Evolutionary conservation across 2,797 vertebrate species (phyloP), one percentile per base, ranked within the genome.

Genomic region (Anguilla obscura): DNA sequence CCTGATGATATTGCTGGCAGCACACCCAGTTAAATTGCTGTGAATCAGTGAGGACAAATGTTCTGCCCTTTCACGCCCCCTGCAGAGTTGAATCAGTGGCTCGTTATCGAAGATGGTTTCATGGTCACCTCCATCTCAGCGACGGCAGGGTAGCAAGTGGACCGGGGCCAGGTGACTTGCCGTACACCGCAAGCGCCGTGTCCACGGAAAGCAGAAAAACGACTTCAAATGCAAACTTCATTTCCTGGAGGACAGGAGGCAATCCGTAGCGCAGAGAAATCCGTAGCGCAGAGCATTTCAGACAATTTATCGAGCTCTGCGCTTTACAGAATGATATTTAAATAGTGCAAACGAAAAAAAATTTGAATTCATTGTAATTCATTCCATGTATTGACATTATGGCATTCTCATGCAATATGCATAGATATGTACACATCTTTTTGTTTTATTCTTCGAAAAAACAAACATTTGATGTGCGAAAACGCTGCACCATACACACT

Each of bases 21-120:
- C 74, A 40, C 33, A 40, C 12, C 74, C 74, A 79, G 33, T 79
- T 7, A 79, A 40, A 21, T 12, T 45, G 36, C 74, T 21, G 14
- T 40, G 74, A 79, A 40, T 21, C 33, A 40, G 33, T 21, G 74
- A 79, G 36, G 74, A 79, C 74, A 79, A 79, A 79, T 8, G 74
- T 40, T 79, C 33, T 79, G 74, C 74, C 36, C 74, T 79, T 71
- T 45, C 74, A 40, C 74, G 33, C 74, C 74, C 71, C 74, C 74
- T 21, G 4, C 74, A 79, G 74, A 45, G 74, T 24, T 18, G 74
- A 79, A 79, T 79, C 36, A 79, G 74, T 7, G 18, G 12, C 36
- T 79, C 74, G 45, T 79, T 45, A 79, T 79, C 74, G 5, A 6
- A 3, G 33, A 79, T 18, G 36, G 74, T 45, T 1, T 79, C 30